These are phyloP conservation scores for Ophion ellenae DNA, from an alignment of 2,888 invertebrate genomes.

Conservation along the genomic window DNA sequence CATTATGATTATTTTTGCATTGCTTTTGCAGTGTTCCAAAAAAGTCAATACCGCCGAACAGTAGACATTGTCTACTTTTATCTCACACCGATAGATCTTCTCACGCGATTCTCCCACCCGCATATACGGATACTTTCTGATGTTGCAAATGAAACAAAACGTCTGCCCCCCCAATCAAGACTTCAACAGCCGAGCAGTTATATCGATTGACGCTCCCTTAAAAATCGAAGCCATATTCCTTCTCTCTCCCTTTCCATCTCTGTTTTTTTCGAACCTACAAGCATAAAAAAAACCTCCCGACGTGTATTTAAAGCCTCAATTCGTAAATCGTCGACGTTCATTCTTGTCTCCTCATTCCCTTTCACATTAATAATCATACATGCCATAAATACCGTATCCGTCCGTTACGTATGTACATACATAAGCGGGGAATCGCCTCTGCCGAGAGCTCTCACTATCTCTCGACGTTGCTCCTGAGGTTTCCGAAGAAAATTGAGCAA, in stretches of 20 bases:
- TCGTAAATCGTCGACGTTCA: conserved; percentile 40
- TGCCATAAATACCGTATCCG: conserved; percentile 36
- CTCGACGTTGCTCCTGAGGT: conserved; percentile 41
- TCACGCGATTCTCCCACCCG: no score
- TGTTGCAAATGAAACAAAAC: no score
- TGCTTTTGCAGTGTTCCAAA: no score
- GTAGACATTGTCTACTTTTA: no score
- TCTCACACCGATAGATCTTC: no score
- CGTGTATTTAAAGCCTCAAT: conserved; percentile 19
- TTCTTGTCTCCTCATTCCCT: conserved; percentile 42
- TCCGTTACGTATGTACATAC: conserved; percentile 18
- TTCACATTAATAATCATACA: conserved; percentile 39
- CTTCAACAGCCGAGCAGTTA: no score
- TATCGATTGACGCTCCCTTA: background rate
- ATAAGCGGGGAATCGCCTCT: conserved; percentile 34
- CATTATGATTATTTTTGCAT: no score
- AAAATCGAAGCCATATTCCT: background rate
- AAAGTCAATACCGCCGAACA: no score
- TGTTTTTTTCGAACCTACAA: background rate
- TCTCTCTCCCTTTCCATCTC: background rate
- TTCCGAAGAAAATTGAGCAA: conserved; percentile 76
- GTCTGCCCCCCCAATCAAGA: no score
- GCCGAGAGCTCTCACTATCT: conserved; percentile 36
- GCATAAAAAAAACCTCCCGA: background rate
- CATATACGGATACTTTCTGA: no score